phyloP scores from a whole-genome alignment of 2,888 invertebrate species.

The Andrena chrysosceles region DNA sequence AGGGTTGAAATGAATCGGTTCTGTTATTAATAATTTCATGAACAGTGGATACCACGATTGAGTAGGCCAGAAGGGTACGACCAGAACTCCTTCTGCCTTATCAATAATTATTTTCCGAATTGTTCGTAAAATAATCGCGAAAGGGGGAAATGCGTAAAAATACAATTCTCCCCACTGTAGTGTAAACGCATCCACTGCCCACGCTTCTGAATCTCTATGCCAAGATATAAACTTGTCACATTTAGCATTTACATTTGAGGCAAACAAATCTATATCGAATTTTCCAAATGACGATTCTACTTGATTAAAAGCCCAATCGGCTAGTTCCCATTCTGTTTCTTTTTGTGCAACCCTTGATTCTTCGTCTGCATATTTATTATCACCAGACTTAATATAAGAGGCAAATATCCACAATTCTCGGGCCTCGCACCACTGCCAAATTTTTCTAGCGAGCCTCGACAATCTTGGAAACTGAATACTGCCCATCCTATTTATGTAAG shows the following conservation, averaged over 20 bases:
- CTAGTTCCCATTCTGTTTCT: conserved; percentile 17
- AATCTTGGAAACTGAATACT: conserved; percentile 6
- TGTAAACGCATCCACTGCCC: conserved; percentile 24
- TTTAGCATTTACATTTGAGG: too few species aligned
- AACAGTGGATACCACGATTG: conserved; percentile 25
- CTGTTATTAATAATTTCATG: background rate
- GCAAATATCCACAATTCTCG: conserved; percentile 7
- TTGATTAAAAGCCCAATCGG: background rate
- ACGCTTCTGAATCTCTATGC: conserved; percentile 5
- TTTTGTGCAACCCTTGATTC: background rate
- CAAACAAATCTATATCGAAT: too few species aligned
- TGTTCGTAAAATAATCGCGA: conserved; percentile 2
- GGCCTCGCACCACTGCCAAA: conserved; percentile 16
- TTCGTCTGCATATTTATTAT: conserved; percentile 5
- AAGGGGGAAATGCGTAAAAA: conserved; percentile 23
- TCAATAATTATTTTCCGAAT: conserved; percentile 11
- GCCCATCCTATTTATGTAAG: conserved; percentile 11
- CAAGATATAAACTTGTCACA: conserved; percentile 19
- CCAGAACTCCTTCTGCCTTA: background rate
- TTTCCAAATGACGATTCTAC: background rate
- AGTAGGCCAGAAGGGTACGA: conserved; percentile 11
- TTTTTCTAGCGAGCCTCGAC: conserved; percentile 7
- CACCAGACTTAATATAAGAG: background rate
- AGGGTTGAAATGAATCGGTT: conserved; percentile 8
- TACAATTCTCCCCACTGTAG: background rate